Evolutionary conservation across 2,888 invertebrate genomes (phyloP), one percentile per base, ranked within the genome.

Genomic region (Conus canariensis): DNA sequence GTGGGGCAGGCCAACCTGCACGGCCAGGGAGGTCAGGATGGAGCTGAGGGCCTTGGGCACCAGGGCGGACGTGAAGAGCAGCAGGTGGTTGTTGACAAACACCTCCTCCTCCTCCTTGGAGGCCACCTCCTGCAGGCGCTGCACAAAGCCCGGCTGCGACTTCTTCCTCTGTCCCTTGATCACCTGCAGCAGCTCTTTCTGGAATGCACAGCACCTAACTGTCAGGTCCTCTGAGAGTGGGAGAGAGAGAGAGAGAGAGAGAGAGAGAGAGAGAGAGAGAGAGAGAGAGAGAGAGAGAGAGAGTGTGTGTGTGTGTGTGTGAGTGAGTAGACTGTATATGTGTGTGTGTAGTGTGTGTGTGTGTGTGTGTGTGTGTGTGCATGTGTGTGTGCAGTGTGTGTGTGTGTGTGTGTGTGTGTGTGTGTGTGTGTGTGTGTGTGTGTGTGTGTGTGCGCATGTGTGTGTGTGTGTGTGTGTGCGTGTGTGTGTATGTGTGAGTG

Each of bases 31-130:
- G 19, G 95, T 94, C 7, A 95, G 92, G 14, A 95, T 91, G 60
- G 95, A 95, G 0, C 95, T 93, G 45, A 95, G 91, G 16, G 95
- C 95, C 90, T 95, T 95, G 0, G 95, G 95, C 10, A 95, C 94
- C 0, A 95, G 92, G 14, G 95, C 95, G 30, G 95, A 95, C 0
- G 95, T 94, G 92, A 95, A 94, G 70, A 95, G 92, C 58, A 95
- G 91, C 14, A 95, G 90, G 88, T 95, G 95, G 87, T 95, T 94
- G 89, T 93, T 93, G 45, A 94, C 92, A 77, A 90, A 74, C 58
- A 91, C 90, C 8, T 91, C 92, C 86, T 93, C 91, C 9, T 91
- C 83, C n/a, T 91, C 30, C 70, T 25, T 25, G 74, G 30, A 64
- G 92, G 86, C n/a, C 3, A 90, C 59, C 14, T 92, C 89, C 85